These are phyloP conservation scores for Falco cherrug DNA, from an alignment of 2,797 vertebrate genomes.

Conservation along the genomic window DNA sequence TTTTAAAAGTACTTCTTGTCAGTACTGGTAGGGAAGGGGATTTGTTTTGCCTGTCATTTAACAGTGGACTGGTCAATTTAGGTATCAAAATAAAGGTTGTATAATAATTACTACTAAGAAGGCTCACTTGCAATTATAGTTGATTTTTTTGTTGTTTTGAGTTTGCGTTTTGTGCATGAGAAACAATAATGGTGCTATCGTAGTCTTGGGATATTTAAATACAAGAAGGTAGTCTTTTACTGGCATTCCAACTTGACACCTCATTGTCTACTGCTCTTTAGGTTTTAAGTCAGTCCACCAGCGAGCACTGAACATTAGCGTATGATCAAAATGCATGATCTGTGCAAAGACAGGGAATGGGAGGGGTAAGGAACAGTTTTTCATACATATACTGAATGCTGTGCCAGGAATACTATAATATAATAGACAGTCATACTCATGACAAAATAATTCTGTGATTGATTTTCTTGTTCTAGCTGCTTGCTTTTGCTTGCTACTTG, in stretches of 20 bases:
- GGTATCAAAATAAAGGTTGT: neutral
- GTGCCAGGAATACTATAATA: neutral
- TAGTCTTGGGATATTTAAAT: neutral
- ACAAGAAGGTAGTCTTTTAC: neutral
- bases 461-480: neutral
- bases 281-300: neutral
- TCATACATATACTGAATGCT: neutral
- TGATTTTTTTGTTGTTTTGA: neutral
- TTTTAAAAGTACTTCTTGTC: neutral
- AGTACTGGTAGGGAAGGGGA: neutral
- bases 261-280: neutral
- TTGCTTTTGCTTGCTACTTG: neutral
- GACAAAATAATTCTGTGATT: neutral
- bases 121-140: neutral
- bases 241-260: neutral
- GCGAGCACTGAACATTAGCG: accelerated
- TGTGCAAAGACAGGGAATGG: neutral
- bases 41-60: neutral
- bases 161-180: neutral
- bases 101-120: neutral
- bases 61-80: neutral
- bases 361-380: neutral
- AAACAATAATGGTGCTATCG: neutral
- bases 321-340: neutral
- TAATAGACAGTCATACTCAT: neutral